A percentile compares a stretch with the other conserved stretches of the same genome.
Evolutionary conservation across 2,888 invertebrate species (phyloP).

Genomic region (Spicauda simplicius): DNA sequence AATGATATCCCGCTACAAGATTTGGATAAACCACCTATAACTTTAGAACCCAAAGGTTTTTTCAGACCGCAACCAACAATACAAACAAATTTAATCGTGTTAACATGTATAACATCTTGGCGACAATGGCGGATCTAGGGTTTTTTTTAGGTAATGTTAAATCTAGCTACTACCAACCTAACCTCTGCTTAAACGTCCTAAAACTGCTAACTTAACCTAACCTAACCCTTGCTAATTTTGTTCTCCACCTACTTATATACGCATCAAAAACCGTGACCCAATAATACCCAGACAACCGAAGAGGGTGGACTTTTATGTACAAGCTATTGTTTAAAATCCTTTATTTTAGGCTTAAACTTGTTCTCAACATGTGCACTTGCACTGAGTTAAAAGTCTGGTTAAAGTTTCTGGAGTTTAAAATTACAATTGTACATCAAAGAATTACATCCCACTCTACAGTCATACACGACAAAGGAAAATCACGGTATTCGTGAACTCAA

Average conservation of each 20-base stretch:
- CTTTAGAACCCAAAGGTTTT: no score
- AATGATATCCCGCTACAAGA: no score
- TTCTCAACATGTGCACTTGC: neutral
- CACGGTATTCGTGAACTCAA: neutral
- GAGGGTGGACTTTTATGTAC: neutral
- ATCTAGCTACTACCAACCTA: no score
- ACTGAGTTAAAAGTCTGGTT: neutral
- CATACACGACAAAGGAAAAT: neutral
- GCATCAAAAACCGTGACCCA: neutral
- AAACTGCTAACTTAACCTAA: no score
- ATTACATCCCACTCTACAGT: neutral
- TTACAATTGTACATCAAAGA: slow-evolving; percentile 1
- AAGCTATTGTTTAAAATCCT: neutral
- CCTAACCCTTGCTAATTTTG: neutral
- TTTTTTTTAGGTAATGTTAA: no score
- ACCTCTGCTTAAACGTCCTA: no score
- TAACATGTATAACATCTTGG: no score
- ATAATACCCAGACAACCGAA: neutral
- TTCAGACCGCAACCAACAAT: no score
- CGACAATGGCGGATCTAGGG: no score
- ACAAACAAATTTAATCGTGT: no score
- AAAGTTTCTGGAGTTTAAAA: neutral
- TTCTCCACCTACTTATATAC: neutral
- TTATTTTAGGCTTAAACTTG: neutral
- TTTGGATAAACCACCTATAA: no score